A percentile compares a stretch with the other conserved stretches of the same genome.
These are phyloP conservation scores for Apamea crenata DNA, from an alignment of 2,888 invertebrate species.

Conservation along the genomic window DNA sequence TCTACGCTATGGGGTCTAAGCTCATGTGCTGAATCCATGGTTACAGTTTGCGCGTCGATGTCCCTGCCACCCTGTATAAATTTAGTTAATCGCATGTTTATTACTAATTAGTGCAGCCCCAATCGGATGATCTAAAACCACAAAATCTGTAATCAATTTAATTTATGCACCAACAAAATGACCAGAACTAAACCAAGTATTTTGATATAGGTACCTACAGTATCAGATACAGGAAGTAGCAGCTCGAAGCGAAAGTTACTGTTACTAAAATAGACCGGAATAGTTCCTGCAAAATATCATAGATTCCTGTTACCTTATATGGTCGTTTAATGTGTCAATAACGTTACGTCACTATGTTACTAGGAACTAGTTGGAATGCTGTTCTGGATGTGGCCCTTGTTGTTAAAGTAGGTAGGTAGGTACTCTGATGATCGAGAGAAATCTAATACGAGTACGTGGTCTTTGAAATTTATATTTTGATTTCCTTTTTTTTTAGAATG, in stretches of 20 bases:
- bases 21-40: too few species aligned
- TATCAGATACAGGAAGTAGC: slow-evolving; percentile 49
- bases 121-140: not conserved
- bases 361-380: slow-evolving; percentile 34
- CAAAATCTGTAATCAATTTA: not conserved
- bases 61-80: too few species aligned
- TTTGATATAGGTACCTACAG: slow-evolving; percentile 18
- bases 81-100: not conserved
- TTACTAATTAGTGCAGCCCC: too few species aligned
- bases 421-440: slow-evolving; percentile 10
- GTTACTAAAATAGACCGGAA: slow-evolving; percentile 38
- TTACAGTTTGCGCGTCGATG: too few species aligned
- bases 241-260: slow-evolving; percentile 48
- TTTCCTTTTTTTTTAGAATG: not conserved
- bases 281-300: slow-evolving; percentile 54
- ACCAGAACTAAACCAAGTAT: not conserved
- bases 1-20: too few species aligned
- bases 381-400: slow-evolving; percentile 18
- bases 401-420: not conserved
- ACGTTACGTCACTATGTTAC: slow-evolving; percentile 34
- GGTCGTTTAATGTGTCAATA: slow-evolving; percentile 43
- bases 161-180: not conserved
- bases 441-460: not conserved
- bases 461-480: not conserved
- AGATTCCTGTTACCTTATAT: slow-evolving; percentile 48